phyloP scores from a whole-genome alignment of 1,140 invertebrate species.

The Popillia japonica region DNA sequence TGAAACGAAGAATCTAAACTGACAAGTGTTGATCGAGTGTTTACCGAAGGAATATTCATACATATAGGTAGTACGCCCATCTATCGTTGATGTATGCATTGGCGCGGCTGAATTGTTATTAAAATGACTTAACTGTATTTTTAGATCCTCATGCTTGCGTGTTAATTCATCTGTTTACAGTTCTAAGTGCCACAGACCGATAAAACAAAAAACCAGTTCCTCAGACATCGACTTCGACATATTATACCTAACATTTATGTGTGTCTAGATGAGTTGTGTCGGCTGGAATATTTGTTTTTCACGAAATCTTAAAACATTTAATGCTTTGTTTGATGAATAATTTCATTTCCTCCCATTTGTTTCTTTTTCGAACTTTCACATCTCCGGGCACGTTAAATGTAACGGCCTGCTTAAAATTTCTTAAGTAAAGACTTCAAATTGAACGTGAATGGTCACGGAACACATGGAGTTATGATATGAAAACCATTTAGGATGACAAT shows the following conservation, averaged over 20 bases:
- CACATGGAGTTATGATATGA: neutral
- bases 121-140: constrained; percentile 6
- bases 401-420: neutral
- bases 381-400: neutral
- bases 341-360: neutral
- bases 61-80: neutral
- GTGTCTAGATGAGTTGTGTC: no score
- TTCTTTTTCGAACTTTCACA: neutral
- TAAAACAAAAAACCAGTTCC: constrained; percentile 11
- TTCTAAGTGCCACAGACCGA: neutral
- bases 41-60: neutral
- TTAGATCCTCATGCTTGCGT: neutral
- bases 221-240: neutral
- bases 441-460: neutral
- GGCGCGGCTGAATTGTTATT: neutral
- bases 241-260: no score
- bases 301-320: constrained; percentile 12
- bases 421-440: neutral
- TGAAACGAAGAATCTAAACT: neutral
- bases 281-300: neutral
- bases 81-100: neutral
- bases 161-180: constrained; percentile 1
- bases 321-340: neutral
- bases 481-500: neutral
- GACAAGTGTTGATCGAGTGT: constrained; percentile 17